Evolutionary conservation across 2,888 invertebrate genomes (phyloP).

Genomic region (Sminthurides aquaticus): DNA sequence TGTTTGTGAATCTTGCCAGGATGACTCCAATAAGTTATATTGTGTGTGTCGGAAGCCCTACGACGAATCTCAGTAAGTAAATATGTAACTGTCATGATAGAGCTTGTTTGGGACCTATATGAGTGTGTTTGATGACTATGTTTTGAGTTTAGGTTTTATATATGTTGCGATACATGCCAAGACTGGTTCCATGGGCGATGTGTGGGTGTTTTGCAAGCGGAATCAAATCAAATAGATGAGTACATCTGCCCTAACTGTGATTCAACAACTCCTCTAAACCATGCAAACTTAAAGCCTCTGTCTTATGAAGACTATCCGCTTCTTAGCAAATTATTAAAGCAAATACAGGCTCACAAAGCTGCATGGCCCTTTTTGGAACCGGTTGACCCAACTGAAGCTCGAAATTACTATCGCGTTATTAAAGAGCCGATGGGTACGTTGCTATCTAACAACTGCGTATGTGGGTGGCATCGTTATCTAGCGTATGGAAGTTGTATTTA

Average conservation of each 20-base stretch:
- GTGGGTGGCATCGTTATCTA: no score
- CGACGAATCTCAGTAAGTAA: constrained; percentile 86
- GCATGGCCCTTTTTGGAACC: constrained; percentile 98
- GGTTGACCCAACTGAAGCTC: constrained; percentile 90
- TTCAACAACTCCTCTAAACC: constrained; percentile 77
- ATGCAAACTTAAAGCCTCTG: constrained; percentile 80
- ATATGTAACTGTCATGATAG: neutral
- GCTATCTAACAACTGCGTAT: neutral
- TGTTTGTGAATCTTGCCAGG: constrained; percentile 77
- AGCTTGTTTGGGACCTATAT: no score
- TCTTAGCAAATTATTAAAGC: constrained; percentile 76
- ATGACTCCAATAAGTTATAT: constrained; percentile 84
- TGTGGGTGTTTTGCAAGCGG: constrained; percentile 87
- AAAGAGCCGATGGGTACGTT: constrained; percentile 89
- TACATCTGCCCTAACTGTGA: constrained; percentile 96
- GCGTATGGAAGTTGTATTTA: no score
- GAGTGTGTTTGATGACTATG: no score
- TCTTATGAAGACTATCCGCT: constrained; percentile 71
- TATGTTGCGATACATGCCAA: constrained; percentile 98
- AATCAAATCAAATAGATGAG: constrained; percentile 89
- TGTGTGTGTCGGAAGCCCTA: constrained; percentile 94
- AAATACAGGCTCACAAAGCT: constrained; percentile 86
- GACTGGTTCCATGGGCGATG: constrained; percentile 99
- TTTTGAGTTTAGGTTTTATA: constrained; percentile 68
- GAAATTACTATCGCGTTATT: constrained; percentile 91